Evolutionary conservation across 2,888 invertebrate genomes (phyloP).

Genomic region (Metallyticus violacea): DNA sequence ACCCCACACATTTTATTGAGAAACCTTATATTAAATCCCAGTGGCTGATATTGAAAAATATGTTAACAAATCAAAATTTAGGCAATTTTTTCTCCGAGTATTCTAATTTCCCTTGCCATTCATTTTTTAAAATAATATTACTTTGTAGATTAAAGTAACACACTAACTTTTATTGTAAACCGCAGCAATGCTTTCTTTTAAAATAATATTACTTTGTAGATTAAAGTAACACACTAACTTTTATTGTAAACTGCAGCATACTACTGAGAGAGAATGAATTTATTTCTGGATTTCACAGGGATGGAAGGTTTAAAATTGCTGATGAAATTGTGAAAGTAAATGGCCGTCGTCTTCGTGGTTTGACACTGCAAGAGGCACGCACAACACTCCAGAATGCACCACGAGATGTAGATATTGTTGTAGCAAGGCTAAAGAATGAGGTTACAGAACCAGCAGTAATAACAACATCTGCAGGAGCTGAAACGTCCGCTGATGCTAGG

Average conservation of each 20-base stretch:
- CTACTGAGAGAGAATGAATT: background rate
- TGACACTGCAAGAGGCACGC: slow-evolving; percentile 62
- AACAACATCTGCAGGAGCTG: background rate
- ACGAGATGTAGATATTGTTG: slow-evolving; percentile 49
- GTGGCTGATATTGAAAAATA: no score
- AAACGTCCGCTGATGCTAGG: background rate
- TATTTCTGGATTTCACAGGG: slow-evolving; percentile 50
- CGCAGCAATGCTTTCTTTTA: no score
- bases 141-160: no score
- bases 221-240: no score
- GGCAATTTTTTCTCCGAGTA: no score
- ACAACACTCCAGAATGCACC: slow-evolving; percentile 45
- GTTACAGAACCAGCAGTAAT: slow-evolving; percentile 5
- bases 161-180: background rate
- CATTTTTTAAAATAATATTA: no score
- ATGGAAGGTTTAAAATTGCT: slow-evolving; percentile 76
- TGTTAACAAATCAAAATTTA: no score
- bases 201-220: no score
- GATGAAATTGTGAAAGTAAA: slow-evolving; percentile 90
- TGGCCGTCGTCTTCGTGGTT: slow-evolving; percentile 72
- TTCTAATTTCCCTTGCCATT: no score
- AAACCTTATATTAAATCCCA: no score
- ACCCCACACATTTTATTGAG: no score
- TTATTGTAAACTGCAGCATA: background rate
- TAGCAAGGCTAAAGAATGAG: slow-evolving; percentile 37